These are phyloP conservation scores for Styela clava DNA, from an alignment of 23 tunicate species.

Conservation along the genomic window DNA sequence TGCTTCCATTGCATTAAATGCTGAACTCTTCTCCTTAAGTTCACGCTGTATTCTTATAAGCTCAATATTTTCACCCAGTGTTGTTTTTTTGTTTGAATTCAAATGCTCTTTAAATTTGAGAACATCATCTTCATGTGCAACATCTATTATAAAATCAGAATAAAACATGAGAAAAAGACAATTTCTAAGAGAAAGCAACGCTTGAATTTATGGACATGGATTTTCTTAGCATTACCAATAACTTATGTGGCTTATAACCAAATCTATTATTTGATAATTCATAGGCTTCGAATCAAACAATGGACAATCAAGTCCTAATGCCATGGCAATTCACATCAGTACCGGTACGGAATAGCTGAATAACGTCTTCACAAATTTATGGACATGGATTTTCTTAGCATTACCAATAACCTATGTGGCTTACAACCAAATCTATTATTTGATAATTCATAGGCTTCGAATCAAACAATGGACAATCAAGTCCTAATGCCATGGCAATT, in stretches of 20 bases:
- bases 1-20: conserved; percentile 41
- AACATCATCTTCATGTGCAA: conserved; percentile 60
- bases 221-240: background rate
- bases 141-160: conserved; percentile 37
- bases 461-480: no score
- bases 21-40: conserved; percentile 72
- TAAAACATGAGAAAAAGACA: background rate
- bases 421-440: no score
- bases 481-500: no score
- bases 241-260: no score
- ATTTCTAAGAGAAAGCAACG: background rate
- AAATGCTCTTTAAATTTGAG: conserved; percentile 56
- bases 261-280: no score
- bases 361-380: no score
- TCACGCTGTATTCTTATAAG: conserved; percentile 64
- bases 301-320: no score
- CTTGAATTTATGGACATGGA: background rate
- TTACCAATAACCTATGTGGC: no score
- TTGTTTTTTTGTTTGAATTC: conserved; percentile 41
- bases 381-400: background rate
- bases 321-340: no score
- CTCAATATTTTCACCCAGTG: conserved; percentile 73
- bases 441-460: no score
- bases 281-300: no score
- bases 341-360: no score